Conservation (phyloP, 2,888 invertebrate genomes). For the Clepsis dumicolana region DNA sequence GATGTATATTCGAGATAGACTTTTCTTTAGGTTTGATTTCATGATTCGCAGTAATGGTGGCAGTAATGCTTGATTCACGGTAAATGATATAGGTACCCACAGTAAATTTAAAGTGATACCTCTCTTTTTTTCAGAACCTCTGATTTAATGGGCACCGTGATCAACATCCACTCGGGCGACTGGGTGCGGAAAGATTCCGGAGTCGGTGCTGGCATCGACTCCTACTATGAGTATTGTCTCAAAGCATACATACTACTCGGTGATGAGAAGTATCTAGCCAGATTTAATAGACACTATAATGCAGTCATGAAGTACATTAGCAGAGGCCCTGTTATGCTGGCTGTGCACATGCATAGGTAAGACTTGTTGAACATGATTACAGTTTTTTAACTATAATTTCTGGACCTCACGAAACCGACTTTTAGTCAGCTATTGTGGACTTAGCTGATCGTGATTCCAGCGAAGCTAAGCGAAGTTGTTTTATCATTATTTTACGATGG, state of each 20-base stretch:
- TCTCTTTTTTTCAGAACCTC: constrained; percentile 75
- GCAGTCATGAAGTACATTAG: constrained; percentile 99
- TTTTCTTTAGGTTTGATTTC: too few relatives aligned
- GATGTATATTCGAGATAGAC: too few relatives aligned
- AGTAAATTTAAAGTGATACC: too few relatives aligned
- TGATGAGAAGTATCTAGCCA: constrained; percentile 96
- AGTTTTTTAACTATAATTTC: not conserved
- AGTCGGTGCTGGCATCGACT: constrained; percentile 99
- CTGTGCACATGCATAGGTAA: constrained; percentile 96
- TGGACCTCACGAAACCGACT: not conserved
- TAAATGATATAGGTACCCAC: too few relatives aligned
- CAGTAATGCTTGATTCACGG: too few relatives aligned
- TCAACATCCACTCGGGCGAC: constrained; percentile 99
- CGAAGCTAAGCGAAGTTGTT: not conserved
- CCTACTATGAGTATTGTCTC: constrained; percentile 99
- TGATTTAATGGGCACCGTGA: constrained; percentile 98
- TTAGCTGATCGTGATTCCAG: too few relatives aligned
- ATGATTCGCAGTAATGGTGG: too few relatives aligned
- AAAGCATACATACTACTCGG: constrained; percentile 98
- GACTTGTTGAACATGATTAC: constrained; percentile 11
- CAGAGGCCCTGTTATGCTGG: constrained; percentile 97
- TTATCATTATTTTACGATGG: not conserved
- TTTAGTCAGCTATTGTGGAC: too few relatives aligned
- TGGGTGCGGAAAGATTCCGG: constrained; percentile 99
- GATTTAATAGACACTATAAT: constrained; percentile 98